These are phyloP conservation scores for Celastrina argiolus DNA, from an alignment of 2,888 invertebrate species.

Conservation along the genomic window DNA sequence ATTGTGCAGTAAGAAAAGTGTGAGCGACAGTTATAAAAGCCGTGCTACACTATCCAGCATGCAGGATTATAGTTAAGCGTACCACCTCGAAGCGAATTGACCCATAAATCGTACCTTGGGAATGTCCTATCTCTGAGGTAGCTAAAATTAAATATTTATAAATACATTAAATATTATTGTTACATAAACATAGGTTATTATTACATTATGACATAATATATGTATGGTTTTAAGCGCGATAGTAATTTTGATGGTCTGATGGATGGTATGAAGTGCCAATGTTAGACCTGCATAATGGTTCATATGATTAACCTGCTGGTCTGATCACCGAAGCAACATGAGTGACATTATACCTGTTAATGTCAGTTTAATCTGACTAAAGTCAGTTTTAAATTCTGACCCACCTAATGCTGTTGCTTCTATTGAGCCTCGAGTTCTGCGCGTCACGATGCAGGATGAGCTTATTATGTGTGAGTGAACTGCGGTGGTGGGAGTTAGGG, in stretches of 20 bases:
- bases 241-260: background rate
- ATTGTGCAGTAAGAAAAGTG: background rate
- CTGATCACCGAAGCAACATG: background rate
- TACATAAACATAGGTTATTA: conserved; percentile 25
- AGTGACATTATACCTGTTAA: background rate
- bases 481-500: conserved; percentile 81
- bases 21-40: conserved; percentile 43
- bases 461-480: conserved; percentile 81
- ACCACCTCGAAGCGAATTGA: conserved; percentile 67
- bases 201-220: background rate
- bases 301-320: too few relatives aligned
- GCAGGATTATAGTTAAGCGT: conserved; percentile 60
- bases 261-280: background rate
- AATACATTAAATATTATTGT: conserved; percentile 41
- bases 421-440: conserved; percentile 83
- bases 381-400: conserved; percentile 39
- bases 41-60: conserved; percentile 64
- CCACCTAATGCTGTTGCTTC: conserved; percentile 96
- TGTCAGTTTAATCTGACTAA: conserved; percentile 16
- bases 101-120: conserved; percentile 85
- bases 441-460: conserved; percentile 79
- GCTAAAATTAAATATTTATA: conserved; percentile 77
- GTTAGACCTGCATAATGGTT: background rate
- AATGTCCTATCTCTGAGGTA: conserved; percentile 95
- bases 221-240: background rate